Evolutionary conservation across 2,113 vertebrate species (phyloP).

Genomic region (Meles meles): DNA sequence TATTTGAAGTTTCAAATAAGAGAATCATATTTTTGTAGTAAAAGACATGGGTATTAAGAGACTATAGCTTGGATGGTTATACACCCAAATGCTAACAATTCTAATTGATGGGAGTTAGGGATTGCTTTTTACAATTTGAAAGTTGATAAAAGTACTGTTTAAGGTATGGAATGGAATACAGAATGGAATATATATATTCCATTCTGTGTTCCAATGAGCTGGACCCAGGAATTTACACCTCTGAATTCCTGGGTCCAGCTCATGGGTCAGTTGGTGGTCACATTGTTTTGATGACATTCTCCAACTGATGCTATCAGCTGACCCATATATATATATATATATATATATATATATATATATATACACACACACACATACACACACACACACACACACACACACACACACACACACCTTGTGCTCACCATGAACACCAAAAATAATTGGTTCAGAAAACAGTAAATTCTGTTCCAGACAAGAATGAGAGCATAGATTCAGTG

Average conservation of each 20-base stretch:
- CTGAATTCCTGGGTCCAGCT: no score
- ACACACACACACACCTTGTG: neutral
- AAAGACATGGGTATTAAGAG: neutral
- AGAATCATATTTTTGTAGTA: neutral
- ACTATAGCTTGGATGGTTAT: neutral
- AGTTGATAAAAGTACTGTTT: neutral
- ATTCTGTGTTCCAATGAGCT: no score
- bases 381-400: neutral
- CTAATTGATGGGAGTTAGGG: neutral
- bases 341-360: no score
- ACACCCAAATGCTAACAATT: neutral
- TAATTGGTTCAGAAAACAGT: neutral
- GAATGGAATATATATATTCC: no score
- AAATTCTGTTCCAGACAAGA: conserved; percentile 1
- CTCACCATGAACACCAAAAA: neutral
- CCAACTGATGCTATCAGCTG: no score
- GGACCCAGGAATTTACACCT: no score
- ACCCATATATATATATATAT: no score
- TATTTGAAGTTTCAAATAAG: no score
- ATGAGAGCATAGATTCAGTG: neutral
- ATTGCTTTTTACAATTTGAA: neutral
- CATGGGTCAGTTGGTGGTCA: no score
- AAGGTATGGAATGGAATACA: neutral
- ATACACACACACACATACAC: neutral
- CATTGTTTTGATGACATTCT: no score